Percentiles rank a stretch among this genome's conserved stretches.
These are phyloP conservation scores for Choristoneura rosaceana DNA, from an alignment of 2,888 invertebrate species.

Conservation along the genomic window DNA sequence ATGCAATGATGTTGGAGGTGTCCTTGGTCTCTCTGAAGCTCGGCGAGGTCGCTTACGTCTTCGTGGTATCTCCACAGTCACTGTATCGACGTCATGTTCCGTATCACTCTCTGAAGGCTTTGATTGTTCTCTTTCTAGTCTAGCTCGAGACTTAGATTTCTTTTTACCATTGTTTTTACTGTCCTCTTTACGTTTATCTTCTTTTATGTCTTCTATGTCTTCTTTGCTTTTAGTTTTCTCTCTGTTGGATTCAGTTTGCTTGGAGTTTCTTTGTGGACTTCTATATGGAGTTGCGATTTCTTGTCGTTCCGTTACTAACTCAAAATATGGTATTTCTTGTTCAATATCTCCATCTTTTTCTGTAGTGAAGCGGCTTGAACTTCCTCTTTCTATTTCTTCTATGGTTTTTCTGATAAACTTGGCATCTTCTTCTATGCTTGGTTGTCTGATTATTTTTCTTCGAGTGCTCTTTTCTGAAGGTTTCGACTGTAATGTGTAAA, in stretches of 20 bases:
- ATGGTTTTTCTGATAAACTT: constrained; percentile 79
- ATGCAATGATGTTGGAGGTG: constrained; percentile 76
- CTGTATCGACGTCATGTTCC: constrained; percentile 78
- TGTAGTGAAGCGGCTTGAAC: constrained; percentile 67
- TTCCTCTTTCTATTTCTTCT: constrained; percentile 79
- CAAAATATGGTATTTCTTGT: constrained; percentile 43
- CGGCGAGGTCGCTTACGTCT: constrained; percentile 75
- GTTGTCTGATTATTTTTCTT: constrained; percentile 68
- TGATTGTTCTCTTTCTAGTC: constrained; percentile 80
- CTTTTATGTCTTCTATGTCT: constrained; percentile 64
- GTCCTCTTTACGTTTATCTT: constrained; percentile 68
- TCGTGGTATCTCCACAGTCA: constrained; percentile 81
- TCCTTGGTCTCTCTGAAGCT: constrained; percentile 77
- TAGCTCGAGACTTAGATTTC: constrained; percentile 77
- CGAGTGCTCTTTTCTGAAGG: constrained; percentile 59
- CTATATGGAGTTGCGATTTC: constrained; percentile 59
- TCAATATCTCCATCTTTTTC: constrained; percentile 49
- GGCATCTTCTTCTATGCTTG: constrained; percentile 80
- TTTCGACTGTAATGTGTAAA: constrained; percentile 56
- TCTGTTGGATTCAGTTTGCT: constrained; percentile 51
- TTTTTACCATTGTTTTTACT: constrained; percentile 78
- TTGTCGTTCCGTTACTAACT: constrained; percentile 48
- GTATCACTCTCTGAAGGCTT: constrained; percentile 82
- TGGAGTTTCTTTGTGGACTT: constrained; percentile 54
- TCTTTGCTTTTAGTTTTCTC: constrained; percentile 55